Evolutionary conservation across 2,888 invertebrate genomes (phyloP).

Genomic region (Carabus problematicus): DNA sequence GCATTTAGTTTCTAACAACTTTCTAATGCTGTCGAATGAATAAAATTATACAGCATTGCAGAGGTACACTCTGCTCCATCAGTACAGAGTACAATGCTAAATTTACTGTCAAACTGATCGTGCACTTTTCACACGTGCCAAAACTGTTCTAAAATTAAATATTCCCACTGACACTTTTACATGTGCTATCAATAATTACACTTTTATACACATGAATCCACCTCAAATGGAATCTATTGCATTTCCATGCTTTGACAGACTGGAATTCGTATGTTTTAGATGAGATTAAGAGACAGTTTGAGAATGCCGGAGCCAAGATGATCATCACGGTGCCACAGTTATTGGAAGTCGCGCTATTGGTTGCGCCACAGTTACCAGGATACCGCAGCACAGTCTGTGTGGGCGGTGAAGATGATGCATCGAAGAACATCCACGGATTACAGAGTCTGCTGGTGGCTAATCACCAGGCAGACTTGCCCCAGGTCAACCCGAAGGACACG

Average conservation of each 20-base stretch:
- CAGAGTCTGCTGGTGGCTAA: conserved; percentile 56
- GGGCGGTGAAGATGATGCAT: conserved; percentile 65
- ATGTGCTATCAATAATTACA: too few relatives aligned
- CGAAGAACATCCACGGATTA: conserved; percentile 57
- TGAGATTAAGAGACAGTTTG: conserved; percentile 70
- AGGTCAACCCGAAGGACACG: conserved; percentile 62
- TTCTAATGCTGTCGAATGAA: conserved; percentile 7
- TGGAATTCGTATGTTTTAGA: conserved; percentile 64
- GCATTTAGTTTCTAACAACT: neutral
- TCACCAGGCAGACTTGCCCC: conserved; percentile 57
- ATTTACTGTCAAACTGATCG: conserved; percentile 31
- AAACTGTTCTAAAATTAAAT: conserved; percentile 30
- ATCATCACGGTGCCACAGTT: conserved; percentile 70
- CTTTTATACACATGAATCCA: too few relatives aligned
- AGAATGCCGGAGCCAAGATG: conserved; percentile 68
- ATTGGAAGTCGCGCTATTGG: conserved; percentile 66
- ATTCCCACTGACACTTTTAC: neutral
- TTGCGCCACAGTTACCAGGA: conserved; percentile 63
- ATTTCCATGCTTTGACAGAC: too few relatives aligned
- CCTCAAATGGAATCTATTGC: too few relatives aligned
- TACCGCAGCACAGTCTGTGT: conserved; percentile 71
- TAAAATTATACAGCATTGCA: too few relatives aligned
- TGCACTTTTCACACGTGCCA: conserved; percentile 33
- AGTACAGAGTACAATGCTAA: conserved; percentile 40
- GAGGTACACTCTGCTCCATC: neutral